A percentile compares a stretch with the other conserved stretches of the same genome.
Evolutionary conservation across 1,140 invertebrate genomes (phyloP).

Genomic region (Manduca sexta): DNA sequence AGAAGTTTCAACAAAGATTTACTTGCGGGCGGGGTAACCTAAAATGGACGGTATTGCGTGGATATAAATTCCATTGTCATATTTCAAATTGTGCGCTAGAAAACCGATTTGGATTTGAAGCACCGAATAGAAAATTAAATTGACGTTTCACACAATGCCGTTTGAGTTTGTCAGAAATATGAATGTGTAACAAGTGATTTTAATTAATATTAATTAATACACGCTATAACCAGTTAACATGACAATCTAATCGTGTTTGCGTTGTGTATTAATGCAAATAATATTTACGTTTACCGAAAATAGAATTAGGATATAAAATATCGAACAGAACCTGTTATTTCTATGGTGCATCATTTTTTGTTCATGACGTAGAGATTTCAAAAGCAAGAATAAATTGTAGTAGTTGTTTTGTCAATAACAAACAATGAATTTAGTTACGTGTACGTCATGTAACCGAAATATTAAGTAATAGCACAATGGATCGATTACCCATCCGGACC

Average conservation of each 20-base stretch:
- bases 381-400: too few relatives aligned
- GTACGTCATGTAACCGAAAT: too few relatives aligned
- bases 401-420: too few relatives aligned
- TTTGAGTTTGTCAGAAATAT: conserved; percentile 5
- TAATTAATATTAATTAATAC: background rate
- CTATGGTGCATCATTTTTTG: too few relatives aligned
- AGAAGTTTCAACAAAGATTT: conserved; percentile 2
- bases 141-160: conserved; percentile 5
- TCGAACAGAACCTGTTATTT: too few relatives aligned
- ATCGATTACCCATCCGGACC: too few relatives aligned
- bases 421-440: too few relatives aligned
- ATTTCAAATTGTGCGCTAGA: background rate
- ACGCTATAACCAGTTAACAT: background rate
- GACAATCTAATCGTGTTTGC: too few relatives aligned
- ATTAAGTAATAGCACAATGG: too few relatives aligned
- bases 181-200: conserved; percentile 2
- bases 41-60: background rate
- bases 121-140: conserved; percentile 6
- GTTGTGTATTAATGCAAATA: background rate
- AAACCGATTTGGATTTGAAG: background rate
- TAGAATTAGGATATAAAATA: too few relatives aligned
- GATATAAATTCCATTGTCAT: background rate
- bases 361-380: too few relatives aligned
- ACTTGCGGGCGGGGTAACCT: background rate
- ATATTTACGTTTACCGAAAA: background rate